Conservation (phyloP, 2,888 invertebrate genomes). For the Odontothrips loti region DNA sequence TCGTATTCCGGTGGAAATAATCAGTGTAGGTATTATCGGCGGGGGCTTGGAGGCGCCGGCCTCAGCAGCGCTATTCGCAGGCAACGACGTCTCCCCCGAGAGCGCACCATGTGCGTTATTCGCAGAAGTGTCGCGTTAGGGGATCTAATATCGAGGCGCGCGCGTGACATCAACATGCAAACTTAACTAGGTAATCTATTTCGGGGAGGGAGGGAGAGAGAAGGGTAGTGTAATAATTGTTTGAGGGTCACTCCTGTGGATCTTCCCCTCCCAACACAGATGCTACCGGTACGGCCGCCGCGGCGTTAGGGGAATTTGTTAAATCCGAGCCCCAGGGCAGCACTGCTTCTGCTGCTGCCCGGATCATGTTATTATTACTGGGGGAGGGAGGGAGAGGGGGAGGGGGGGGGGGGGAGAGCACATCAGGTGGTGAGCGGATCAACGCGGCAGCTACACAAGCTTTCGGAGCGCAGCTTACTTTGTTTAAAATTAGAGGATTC, state of each 20-base stretch:
- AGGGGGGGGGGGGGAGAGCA: background rate
- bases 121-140: background rate
- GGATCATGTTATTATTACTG: background rate
- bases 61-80: too few species aligned
- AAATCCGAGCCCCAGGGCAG: background rate
- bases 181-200: slow-evolving; percentile 25
- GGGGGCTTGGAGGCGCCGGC: too few species aligned
- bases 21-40: too few species aligned
- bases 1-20: too few species aligned
- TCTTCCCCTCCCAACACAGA: background rate
- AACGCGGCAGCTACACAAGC: too few species aligned
- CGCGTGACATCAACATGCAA: slow-evolving; percentile 9
- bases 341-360: background rate
- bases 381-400: background rate
- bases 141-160: background rate
- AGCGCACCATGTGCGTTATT: background rate
- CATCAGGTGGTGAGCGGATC: too few species aligned
- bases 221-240: background rate
- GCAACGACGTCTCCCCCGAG: background rate
- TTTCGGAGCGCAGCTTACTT: too few species aligned
- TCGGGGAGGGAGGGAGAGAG: background rate
- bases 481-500: too few species aligned
- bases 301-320: background rate
- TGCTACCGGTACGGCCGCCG: background rate
- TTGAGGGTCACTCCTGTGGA: background rate